Conservation (phyloP, 2,113 vertebrate species). For the Pollachius pollachius region DNA sequence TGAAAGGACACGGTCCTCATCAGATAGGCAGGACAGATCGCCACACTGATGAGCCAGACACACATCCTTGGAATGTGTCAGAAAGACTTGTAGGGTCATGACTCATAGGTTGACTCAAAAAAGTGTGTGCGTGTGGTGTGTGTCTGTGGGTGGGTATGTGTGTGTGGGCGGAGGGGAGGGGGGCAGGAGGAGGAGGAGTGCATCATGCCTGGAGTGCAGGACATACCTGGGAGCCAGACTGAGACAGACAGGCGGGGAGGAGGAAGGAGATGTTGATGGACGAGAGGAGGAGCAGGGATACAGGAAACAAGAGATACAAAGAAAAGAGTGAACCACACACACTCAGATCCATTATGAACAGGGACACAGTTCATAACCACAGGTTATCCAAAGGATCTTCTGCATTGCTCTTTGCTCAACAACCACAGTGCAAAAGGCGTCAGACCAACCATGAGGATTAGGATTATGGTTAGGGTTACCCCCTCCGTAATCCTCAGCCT, state of each 20-base stretch:
- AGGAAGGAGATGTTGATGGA: conserved; percentile 45
- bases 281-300: conserved; percentile 47
- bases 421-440: conserved; percentile 32
- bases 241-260: conserved; percentile 73
- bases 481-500: not conserved
- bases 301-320: conserved; percentile 47
- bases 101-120: conserved; percentile 9
- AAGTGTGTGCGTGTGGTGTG: too few relatives aligned
- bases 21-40: conserved; percentile 2
- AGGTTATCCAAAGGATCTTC: conserved; percentile 35
- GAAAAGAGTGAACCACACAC: conserved; percentile 38
- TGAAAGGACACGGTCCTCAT: conserved; percentile 1
- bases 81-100: conserved; percentile 5
- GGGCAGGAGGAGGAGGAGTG: not conserved
- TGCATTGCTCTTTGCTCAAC: conserved; percentile 33
- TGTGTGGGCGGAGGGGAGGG: not conserved
- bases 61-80: conserved; percentile 29
- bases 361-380: conserved; percentile 44
- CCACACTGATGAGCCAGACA: conserved; percentile 23
- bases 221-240: conserved; percentile 91
- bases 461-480: too few relatives aligned
- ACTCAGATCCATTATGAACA: not conserved
- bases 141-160: not conserved
- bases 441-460: not conserved
- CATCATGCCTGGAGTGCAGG: conserved; percentile 8